phyloP scores from a whole-genome alignment of 2,888 invertebrate species.

The Drosophila robusta region DNA sequence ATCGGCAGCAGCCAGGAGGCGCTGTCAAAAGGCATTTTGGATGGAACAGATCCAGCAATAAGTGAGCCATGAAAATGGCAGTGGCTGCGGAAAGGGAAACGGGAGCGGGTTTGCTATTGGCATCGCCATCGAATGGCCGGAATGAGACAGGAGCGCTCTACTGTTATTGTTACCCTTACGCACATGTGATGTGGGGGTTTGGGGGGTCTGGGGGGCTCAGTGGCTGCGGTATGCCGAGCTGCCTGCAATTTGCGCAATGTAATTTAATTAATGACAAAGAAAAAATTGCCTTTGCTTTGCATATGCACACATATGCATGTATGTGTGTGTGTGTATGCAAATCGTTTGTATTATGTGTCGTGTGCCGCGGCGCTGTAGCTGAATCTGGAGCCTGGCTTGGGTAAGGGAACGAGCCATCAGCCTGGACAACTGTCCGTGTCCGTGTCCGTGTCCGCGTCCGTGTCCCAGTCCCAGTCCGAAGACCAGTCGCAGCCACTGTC shows the following conservation, averaged over 20 bases:
- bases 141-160: conserved; percentile 28
- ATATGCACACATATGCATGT: neutral
- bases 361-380: conserved; percentile 15
- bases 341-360: conserved; percentile 10
- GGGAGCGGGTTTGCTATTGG: conserved; percentile 17
- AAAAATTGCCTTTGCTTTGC: neutral
- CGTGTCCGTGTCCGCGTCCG: neutral
- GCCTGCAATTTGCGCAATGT: conserved; percentile 83
- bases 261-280: conserved; percentile 83
- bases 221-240: conserved; percentile 31
- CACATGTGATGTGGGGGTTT: conserved; percentile 5
- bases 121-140: neutral
- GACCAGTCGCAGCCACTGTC: conserved; percentile 7
- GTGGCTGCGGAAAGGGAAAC: conserved; percentile 14
- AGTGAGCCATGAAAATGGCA: conserved; percentile 29
- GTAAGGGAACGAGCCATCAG: neutral
- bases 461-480: neutral
- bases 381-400: conserved; percentile 7
- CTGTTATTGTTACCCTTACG: conserved; percentile 50
- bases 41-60: conserved; percentile 24
- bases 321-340: conserved; percentile 4
- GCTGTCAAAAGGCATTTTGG: conserved; percentile 27
- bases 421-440: neutral
- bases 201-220: neutral
- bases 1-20: neutral